These are phyloP conservation scores for Drosophila willistoni DNA, from an alignment of 1,140 invertebrate genomes.

Conservation along the genomic window DNA sequence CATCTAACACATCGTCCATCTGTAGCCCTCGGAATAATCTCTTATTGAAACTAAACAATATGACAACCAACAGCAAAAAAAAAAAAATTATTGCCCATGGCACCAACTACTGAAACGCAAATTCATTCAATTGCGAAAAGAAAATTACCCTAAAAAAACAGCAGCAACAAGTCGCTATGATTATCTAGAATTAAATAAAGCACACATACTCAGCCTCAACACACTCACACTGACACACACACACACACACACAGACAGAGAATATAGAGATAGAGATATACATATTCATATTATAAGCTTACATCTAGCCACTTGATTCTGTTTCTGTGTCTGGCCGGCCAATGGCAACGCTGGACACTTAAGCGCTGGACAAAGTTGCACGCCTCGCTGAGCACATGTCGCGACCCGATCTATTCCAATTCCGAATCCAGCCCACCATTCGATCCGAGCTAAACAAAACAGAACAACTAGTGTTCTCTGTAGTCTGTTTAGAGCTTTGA, in stretches of 20 bases:
- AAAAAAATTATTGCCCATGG: conserved; percentile 16
- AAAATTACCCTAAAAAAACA: conserved; percentile 78
- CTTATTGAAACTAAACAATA: conserved; percentile 74
- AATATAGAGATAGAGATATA: conserved; percentile 29
- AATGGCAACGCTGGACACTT: conserved; percentile 68
- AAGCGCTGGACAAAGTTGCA: conserved; percentile 74
- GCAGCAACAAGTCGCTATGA: conserved; percentile 78
- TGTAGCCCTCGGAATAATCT: conserved; percentile 64
- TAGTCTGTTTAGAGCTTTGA: conserved; percentile 62
- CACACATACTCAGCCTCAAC: conserved; percentile 44
- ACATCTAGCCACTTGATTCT: conserved; percentile 38
- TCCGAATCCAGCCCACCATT: not conserved
- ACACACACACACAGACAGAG: conserved; percentile 22
- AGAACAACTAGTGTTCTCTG: conserved; percentile 28
- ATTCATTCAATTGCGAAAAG: conserved; percentile 82
- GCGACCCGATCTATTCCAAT: conserved; percentile 29
- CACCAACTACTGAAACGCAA: conserved; percentile 68
- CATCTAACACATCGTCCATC: conserved; percentile 65
- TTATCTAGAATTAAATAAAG: conserved; percentile 81
- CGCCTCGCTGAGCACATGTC: conserved; percentile 75
- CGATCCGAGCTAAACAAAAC: conserved; percentile 29
- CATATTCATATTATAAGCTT: conserved; percentile 29
- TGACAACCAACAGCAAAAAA: conserved; percentile 10
- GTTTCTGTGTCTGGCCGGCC: conserved; percentile 35
- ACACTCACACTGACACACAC: conserved; percentile 30